Evolutionary conservation across 2,797 vertebrate species (phyloP).

Genomic region (Alosa sapidissima): DNA sequence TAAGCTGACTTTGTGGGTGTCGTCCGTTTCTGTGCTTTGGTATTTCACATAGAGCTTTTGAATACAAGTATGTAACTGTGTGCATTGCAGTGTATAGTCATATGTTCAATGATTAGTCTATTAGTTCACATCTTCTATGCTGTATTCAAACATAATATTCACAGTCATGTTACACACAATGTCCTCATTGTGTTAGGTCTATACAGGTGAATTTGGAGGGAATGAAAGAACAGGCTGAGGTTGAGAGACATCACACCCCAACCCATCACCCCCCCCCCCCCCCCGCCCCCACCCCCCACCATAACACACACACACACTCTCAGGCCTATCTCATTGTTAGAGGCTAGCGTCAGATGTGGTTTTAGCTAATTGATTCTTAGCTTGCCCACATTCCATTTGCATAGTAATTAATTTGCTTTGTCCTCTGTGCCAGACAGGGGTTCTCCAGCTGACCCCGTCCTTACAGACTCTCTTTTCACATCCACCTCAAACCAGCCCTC

Average conservation of each 20-base stretch:
- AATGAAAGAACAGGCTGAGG: neutral
- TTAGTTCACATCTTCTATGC: neutral
- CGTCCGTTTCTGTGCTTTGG: too few species aligned
- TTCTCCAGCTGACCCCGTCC: neutral
- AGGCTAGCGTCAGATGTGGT: conserved; percentile 18
- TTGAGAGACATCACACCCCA: neutral
- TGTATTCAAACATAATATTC: neutral
- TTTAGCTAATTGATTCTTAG: conserved; percentile 25
- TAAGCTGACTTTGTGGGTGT: too few species aligned
- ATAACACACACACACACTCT: neutral
- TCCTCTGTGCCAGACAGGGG: neutral
- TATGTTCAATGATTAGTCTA: too few species aligned
- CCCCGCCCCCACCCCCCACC: neutral
- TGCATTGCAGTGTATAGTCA: too few species aligned
- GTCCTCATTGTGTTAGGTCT: neutral
- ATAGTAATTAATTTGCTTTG: conserved; percentile 16
- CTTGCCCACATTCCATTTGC: neutral
- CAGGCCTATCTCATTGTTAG: neutral
- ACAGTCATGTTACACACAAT: neutral
- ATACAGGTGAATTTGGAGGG: neutral
- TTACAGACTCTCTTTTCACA: neutral
- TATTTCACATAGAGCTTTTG: too few species aligned
- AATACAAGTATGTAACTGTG: too few species aligned
- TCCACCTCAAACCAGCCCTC: neutral
- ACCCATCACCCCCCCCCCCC: too few species aligned